Base-by-base conservation (phyloP, 2,113 vertebrate species). In the Siphamia tubifer region DNA sequence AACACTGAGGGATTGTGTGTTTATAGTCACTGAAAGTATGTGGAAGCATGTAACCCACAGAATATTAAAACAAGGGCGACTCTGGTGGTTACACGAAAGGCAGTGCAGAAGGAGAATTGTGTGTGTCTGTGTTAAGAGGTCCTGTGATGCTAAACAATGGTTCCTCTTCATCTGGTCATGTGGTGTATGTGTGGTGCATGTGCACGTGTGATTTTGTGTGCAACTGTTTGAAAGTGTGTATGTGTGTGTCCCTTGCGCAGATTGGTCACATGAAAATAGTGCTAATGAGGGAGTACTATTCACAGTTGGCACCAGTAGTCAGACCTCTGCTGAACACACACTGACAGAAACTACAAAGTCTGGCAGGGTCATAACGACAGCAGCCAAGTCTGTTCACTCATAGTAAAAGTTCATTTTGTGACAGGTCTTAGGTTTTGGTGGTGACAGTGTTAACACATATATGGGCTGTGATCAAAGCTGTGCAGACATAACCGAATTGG, bases 111-210 rank as follows among this genome's bases (percentile, higher is more conserved):
- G 56, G 69, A 78, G 84, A 78, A 74, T 77, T 72, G 81, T 86
- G 73, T 80, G 77, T 79, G 79, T 79, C 52, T 83, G 82, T 84
- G 74, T 71, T 75, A 62, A 87, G 68, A 87, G 83, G 83, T 87
- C 89, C 84, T 90, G 84, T 90, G 87, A 89, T 88, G 71, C 77
- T 6, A 48, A 85, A 91, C 87, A 91, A 91, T 87, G 84, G 79
- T 82, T 90, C 81, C 87, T 89, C 89, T 90, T 90, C 84, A 90
- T 89, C 81, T 89, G 72, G 83, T 88, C 89, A 91, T 89, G 89
- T 88, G 89, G 58, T 75, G 68, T 61, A 38, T 54, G 58, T 75
- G 57, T 56, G 57, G 54, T 44, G 40, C 38, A 52, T 63, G 64
- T 53, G 65, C 68, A 76, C 42, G 45, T 86, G 82, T 73, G 68